Percentiles rank a stretch among this genome's conserved stretches.
These are phyloP conservation scores for Hyperoplus lanceolatus DNA, from an alignment of 2,797 vertebrate genomes.

Conservation along the genomic window DNA sequence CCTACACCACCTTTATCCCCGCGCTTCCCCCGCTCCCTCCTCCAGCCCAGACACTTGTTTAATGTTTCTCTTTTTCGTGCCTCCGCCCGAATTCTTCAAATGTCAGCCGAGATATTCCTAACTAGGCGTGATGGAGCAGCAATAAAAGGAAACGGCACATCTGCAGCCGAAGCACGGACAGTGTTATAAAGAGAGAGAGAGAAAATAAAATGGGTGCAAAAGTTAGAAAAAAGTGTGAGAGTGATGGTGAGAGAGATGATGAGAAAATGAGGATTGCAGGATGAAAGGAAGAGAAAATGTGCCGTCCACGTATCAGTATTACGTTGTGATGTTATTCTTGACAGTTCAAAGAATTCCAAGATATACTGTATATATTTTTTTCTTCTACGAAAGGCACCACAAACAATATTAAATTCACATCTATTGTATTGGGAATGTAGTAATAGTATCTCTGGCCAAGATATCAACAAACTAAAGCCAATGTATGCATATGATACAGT, in stretches of 20 bases:
- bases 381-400: neutral
- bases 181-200: conserved; percentile 15
- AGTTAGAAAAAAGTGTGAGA: conserved; percentile 33
- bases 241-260: conserved; percentile 37
- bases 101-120: conserved; percentile 52
- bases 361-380: neutral
- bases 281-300: conserved; percentile 30
- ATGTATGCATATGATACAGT: neutral
- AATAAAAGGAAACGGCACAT: conserved; percentile 45
- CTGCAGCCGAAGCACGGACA: conserved; percentile 25
- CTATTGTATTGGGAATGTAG: neutral
- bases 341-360: neutral
- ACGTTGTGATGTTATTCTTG: neutral
- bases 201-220: neutral
- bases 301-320: conserved; percentile 9
- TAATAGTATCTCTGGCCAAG: neutral
- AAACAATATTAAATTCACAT: neutral
- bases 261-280: conserved; percentile 46
- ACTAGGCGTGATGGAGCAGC: conserved; percentile 39
- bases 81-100: conserved; percentile 51
- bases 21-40: neutral
- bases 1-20: conserved; percentile 22
- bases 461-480: neutral
- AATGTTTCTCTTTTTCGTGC: conserved; percentile 44
- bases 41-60: conserved; percentile 43